Base-by-base conservation (phyloP, 1,140 invertebrate species). In the Trichonephila clavata region DNA sequence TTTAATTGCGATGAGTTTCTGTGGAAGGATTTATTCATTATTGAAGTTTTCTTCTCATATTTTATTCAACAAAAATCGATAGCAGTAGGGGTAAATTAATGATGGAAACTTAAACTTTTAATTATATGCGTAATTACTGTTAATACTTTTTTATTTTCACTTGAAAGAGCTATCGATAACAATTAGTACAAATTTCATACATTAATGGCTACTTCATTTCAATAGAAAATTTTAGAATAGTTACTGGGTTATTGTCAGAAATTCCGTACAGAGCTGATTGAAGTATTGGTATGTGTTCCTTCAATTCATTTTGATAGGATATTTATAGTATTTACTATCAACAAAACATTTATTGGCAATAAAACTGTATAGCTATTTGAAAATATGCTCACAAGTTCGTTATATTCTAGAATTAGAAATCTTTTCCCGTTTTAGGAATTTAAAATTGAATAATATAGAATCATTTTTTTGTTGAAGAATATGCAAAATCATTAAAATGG, bases 1-100 rank as follows among this genome's bases (percentile, higher is more conserved):
- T 93, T 93, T 93, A 93, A 93, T 88, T 87, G 92, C 84, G 50
- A 93, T 88, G 92, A 93, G 92, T 87, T 93, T 93, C 65, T 84
- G 84, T 21, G 50, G 57, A 87, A 80, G 71, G 68, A 87, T 87
- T 93, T 87, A 93, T 93, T 93, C 92, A 60, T 93, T 93, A 93
- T 88, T 88, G 86, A 93, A 93, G 59, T 88, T 93, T 88, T 61
- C 50, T 59, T n/a, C 86, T 80, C 86, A 88, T 87, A 93, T 93
- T 93, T 93, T 88, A 93, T 88, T 83, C 63, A 93, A 92, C 27
- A 80, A 77, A 93, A 87, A 93, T 87, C 60, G 92, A 88, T 63
- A 57, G 63, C 59, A 57, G 43, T 88, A 21, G 65, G 57, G 60
- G 43, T 61, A 91, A 80, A 92, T 92, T 86, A 60, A 92, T 92